Base-by-base conservation (phyloP, 2,888 invertebrate species). In the Macrophya annulata region DNA sequence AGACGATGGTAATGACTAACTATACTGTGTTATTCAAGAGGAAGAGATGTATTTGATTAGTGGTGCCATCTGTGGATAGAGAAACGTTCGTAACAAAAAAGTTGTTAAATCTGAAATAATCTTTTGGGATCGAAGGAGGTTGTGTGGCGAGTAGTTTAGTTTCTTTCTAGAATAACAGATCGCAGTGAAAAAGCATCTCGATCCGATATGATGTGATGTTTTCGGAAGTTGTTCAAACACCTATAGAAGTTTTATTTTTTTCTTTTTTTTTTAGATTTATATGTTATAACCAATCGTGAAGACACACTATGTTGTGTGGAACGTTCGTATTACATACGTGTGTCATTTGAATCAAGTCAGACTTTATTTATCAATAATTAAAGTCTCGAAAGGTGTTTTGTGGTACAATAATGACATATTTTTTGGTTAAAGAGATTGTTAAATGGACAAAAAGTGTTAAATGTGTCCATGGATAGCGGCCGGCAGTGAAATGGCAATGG, bases 401-500 rank as follows among this genome's bases (percentile, higher is more conserved):
- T 82, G 81, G 85, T 88, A 87, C 87, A 83, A 91, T 88, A 89
- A 90, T 91, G 90, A 88, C 86, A 89, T 87, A 88, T 89, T 87
- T 83, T 74, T 85, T 84, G 86, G 86, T 86, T 88, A 87, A 89
- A 87, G 88, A 86, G 87, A 82, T 87, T 86, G 86, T 89, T 76
- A 88, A 88, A 89, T 88, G 90, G 89, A 89, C 87, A 79, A 90
- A 87, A 89, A 88, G 90, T 87, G 88, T 89, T 86, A 87, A 91
- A 88, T 88, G 89, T 89, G 89, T 90, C 87, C 90, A 90, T 86
- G 89, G 90, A 89, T 91, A 91, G 89, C 90, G 88, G 88, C 90
- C 90, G 90, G 90, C 88, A 87, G 83, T 86, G 89, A 91, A 89
- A 94, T 94, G 94, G 94, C 95, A 90, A 94, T 94, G 90, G 94